Base-by-base conservation (phyloP, 2,888 invertebrate species). In the Baronia brevicornis region DNA sequence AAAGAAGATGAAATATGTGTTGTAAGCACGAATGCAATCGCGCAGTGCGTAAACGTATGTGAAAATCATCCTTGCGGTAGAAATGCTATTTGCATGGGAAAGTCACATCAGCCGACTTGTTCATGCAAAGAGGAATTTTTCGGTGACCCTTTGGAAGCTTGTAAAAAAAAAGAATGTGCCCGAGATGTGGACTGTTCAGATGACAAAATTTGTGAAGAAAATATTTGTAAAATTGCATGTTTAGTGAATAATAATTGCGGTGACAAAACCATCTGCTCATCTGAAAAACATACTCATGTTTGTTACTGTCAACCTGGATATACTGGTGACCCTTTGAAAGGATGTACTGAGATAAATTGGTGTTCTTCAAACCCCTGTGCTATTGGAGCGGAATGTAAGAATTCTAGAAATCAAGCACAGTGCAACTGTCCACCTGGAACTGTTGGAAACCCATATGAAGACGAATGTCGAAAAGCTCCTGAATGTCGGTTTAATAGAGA, bases 171-270 rank as follows among this genome's bases (percentile, higher is more conserved):
- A 36, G 93, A 95, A 75, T 96, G 95, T 54, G 85, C 86, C 34
- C 62, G 58, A 0, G 88, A 92, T 53, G 75, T 86, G 0, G 90
- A 95, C 35, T 96, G 95, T 54, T 86, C 91, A 0, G 89, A 90
- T 28, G 95, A 95, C 57, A 94, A 95, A 72, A 85, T 93, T 25
- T 96, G 96, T 52, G 91, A 94, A 42, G 86, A 89, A 39, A 89
- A 91, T 59, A 91, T 90, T 80, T 96, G 96, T 61, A 93, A 94
- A 79, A 93, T 94, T 39, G 93, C 94, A 7, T 96, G 96, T 60
- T 82, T 95, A 9, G 88, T 90, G 2, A 85, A 89, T n/a, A 93
- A 94, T 65, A 90, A 91, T 7, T 96, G 96, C 54, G 95, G 94
- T 1, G 89, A 89, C 30, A 94, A 95, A 67, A 91, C 95, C 0